Conservation (phyloP, 2,888 invertebrate genomes). For the Drosophila aldrichi region DNA sequence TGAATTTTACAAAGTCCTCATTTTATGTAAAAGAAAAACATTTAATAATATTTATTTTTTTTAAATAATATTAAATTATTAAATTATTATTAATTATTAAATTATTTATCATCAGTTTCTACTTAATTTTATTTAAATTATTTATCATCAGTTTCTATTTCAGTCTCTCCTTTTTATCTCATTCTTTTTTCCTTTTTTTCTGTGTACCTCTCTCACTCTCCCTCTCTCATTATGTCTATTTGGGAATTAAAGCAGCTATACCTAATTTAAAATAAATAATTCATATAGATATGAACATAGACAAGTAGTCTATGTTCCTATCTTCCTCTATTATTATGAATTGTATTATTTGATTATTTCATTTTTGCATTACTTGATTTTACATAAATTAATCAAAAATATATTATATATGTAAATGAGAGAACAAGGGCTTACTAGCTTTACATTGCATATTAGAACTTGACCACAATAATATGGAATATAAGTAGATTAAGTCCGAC, state of each 20-base stretch:
- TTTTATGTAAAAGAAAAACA: too few species aligned
- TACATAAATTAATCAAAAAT: conserved; percentile 1
- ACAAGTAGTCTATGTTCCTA: too few species aligned
- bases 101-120: too few species aligned
- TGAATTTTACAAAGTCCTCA: too few species aligned
- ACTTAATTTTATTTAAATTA: too few species aligned
- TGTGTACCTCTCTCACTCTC: neutral
- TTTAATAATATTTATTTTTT: too few species aligned
- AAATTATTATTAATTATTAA: too few species aligned
- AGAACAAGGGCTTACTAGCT: neutral
- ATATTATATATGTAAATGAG: neutral
- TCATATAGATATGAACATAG: too few species aligned
- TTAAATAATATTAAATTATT: too few species aligned
- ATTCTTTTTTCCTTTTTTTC: too few species aligned
- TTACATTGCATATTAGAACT: neutral
- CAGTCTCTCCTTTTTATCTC: neutral
- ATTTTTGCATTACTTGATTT: neutral
- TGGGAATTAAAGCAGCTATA: neutral
- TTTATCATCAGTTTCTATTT: too few species aligned
- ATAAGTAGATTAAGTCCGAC: conserved; percentile 2
- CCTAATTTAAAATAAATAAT: neutral
- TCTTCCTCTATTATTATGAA: neutral
- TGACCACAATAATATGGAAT: conserved; percentile 6
- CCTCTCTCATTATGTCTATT: neutral
- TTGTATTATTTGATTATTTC: too few species aligned